Conservation (phyloP, 2,888 invertebrate genomes). For the Tribolium freemani region DNA sequence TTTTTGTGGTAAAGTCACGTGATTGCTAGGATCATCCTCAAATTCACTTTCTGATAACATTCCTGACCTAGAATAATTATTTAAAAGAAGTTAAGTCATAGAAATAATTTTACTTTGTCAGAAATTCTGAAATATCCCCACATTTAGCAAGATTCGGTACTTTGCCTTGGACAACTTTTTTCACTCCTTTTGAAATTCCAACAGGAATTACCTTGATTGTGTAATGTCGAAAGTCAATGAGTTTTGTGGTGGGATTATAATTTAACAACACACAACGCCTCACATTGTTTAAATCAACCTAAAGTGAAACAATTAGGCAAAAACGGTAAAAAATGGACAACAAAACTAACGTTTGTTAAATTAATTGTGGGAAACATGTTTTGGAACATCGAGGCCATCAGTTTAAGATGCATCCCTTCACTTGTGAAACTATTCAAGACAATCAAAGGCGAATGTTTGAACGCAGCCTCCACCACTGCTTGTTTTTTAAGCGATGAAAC, state of each 20-base stretch:
- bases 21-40: slow-evolving; percentile 88
- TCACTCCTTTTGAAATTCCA: slow-evolving; percentile 90
- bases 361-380: slow-evolving; percentile 99
- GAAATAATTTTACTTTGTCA: slow-evolving; percentile 79
- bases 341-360: slow-evolving; percentile 81
- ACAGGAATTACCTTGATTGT: slow-evolving; percentile 93
- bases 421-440: slow-evolving; percentile 92
- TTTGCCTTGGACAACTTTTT: slow-evolving; percentile 92
- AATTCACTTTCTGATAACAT: slow-evolving; percentile 90
- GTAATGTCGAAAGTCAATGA: slow-evolving; percentile 95
- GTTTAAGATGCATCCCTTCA: slow-evolving; percentile 89
- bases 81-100: slow-evolving; percentile 45
- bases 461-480: slow-evolving; percentile 85
- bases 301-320: neutral
- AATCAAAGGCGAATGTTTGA: slow-evolving; percentile 90
- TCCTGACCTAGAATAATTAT: slow-evolving; percentile 71
- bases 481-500: slow-evolving; percentile 88
- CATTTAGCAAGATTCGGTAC: slow-evolving; percentile 90
- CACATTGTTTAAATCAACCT: slow-evolving; percentile 90
- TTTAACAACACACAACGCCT: slow-evolving; percentile 92
- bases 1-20: slow-evolving; percentile 85
- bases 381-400: slow-evolving; percentile 97
- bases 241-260: slow-evolving; percentile 86
- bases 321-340: neutral
- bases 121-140: slow-evolving; percentile 89